Percentiles rank a stretch among this genome's conserved stretches.
Evolutionary conservation across 1,140 invertebrate species (phyloP).

Genomic region (Latrodectus geometricus): DNA sequence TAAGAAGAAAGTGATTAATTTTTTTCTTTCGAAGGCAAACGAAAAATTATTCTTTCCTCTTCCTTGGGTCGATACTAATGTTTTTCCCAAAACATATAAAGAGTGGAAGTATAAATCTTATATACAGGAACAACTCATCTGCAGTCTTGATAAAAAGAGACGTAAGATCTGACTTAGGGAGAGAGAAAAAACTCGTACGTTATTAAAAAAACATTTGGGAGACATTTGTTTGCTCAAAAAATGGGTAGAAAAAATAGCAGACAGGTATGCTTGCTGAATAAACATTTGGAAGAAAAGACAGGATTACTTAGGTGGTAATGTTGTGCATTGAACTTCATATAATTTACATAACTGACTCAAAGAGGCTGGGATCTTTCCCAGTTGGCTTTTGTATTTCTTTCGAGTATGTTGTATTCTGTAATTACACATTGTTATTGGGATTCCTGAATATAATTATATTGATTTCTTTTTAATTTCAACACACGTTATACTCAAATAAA

Average conservation of each 20-base stretch:
- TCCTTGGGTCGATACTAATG: conserved; percentile 50
- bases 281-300: conserved; percentile 34
- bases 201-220: conserved; percentile 56
- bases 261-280: conserved; percentile 47
- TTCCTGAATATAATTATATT: too few relatives aligned
- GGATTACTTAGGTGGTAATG: background rate
- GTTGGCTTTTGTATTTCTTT: too few relatives aligned
- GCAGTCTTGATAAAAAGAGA: conserved; percentile 26
- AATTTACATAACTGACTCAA: conserved; percentile 30
- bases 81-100: conserved; percentile 38
- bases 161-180: conserved; percentile 3
- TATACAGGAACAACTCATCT: conserved; percentile 25
- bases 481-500: too few relatives aligned
- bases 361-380: too few relatives aligned
- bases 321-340: conserved; percentile 20
- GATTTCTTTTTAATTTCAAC: too few relatives aligned
- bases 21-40: conserved; percentile 26
- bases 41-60: conserved; percentile 10
- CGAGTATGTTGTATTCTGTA: too few relatives aligned
- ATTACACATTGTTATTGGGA: too few relatives aligned
- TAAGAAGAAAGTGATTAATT: background rate
- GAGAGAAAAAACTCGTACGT: background rate
- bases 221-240: conserved; percentile 41
- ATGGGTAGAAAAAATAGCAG: background rate
- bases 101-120: conserved; percentile 9